Conservation (phyloP, 2,113 vertebrate species). For the Zosterops hypoxanthus region DNA sequence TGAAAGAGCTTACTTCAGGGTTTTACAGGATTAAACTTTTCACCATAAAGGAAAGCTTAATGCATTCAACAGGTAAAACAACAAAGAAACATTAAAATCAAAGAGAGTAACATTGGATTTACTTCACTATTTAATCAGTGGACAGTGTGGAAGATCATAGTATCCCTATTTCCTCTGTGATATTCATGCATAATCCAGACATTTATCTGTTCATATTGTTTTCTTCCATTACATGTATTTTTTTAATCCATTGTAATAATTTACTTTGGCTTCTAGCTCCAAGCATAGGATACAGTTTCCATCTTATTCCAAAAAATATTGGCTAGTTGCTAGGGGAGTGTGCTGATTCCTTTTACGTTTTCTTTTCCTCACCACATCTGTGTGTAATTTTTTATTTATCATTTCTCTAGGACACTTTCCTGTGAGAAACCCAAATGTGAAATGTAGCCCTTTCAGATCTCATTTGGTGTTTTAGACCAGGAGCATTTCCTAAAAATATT, state of each 20-base stretch:
- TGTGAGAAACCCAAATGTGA: constrained; percentile 3
- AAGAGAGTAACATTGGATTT: neutral
- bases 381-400: constrained; percentile 49
- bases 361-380: constrained; percentile 49
- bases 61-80: constrained; percentile 35
- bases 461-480: constrained; percentile 40
- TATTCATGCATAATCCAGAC: neutral
- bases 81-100: neutral
- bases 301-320: constrained; percentile 47
- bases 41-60: neutral
- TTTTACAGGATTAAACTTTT: neutral
- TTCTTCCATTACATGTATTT: constrained; percentile 25
- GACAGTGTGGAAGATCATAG: neutral
- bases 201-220: neutral
- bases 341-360: neutral
- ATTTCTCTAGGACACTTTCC: constrained; percentile 38
- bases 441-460: constrained; percentile 12
- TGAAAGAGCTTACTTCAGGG: neutral
- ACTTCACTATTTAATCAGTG: neutral
- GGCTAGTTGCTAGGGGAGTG: constrained; percentile 45
- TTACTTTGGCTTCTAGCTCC: constrained; percentile 42
- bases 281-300: neutral
- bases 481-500: constrained; percentile 61
- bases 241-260: constrained; percentile 36
- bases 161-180: neutral